These are phyloP conservation scores for Heterochromis multidens DNA, from an alignment of 2,113 vertebrate species.

Conservation along the genomic window DNA sequence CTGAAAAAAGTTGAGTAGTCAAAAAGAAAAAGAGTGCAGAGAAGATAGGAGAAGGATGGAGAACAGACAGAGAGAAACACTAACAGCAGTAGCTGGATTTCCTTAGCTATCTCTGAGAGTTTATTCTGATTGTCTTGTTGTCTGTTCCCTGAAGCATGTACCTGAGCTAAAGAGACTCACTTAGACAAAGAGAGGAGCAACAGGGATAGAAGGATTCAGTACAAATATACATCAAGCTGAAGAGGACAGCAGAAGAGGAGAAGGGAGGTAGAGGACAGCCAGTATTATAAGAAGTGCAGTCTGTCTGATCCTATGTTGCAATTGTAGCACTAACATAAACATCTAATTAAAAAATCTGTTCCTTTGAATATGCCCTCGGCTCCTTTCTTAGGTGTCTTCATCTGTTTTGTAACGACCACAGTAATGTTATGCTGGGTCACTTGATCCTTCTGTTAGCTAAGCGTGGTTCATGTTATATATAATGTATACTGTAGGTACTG, in stretches of 20 bases:
- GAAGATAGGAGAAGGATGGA: neutral
- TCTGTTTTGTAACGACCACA: neutral
- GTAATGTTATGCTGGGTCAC: neutral
- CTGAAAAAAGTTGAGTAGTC: neutral
- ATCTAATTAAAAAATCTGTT: neutral
- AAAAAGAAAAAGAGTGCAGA: neutral
- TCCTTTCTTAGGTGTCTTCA: neutral
- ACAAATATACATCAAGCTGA: constrained; percentile 53
- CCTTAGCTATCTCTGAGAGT: constrained; percentile 22
- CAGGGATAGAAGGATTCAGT: constrained; percentile 40
- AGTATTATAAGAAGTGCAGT: neutral
- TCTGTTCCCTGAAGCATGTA: constrained; percentile 57
- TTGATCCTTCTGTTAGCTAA: neutral
- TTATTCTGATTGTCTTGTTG: constrained; percentile 56
- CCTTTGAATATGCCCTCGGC: neutral
- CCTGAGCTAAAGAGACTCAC: constrained; percentile 56
- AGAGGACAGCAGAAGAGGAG: neutral
- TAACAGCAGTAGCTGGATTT: constrained; percentile 14
- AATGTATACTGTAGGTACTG: neutral
- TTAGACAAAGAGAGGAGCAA: constrained; percentile 53
- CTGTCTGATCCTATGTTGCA: neutral
- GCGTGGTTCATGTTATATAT: neutral
- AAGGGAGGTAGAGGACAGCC: neutral
- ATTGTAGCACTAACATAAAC: neutral
- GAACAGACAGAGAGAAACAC: neutral